Evolutionary conservation across 23 tunicate species (phyloP).

Genomic region (Ascidia mentula): DNA sequence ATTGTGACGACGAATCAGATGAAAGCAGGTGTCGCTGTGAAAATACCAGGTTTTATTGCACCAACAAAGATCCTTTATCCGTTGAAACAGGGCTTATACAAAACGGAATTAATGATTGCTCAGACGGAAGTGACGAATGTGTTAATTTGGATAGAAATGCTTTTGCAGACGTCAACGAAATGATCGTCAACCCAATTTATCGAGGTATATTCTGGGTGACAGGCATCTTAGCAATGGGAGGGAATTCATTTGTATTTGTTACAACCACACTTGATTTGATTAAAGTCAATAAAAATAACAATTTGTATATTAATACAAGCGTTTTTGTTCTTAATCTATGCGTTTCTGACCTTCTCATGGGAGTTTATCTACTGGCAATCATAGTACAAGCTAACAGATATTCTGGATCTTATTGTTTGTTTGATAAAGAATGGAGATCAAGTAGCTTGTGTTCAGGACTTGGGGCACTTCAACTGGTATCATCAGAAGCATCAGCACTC

Average conservation of each 20-base stretch:
- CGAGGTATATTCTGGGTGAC: background rate
- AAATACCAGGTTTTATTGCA: background rate
- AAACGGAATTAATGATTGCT: background rate
- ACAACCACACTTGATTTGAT: background rate
- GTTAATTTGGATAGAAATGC: background rate
- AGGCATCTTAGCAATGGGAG: background rate
- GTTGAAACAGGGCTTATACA: background rate
- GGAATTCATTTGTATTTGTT: conserved; percentile 4
- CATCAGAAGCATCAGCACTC: too few relatives aligned
- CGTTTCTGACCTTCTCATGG: background rate
- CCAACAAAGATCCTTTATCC: background rate
- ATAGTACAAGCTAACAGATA: background rate
- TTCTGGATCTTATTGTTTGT: background rate
- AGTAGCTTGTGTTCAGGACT: too few relatives aligned
- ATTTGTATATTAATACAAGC: background rate
- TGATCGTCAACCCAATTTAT: background rate
- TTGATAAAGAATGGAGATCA: too few relatives aligned
- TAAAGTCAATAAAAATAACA: background rate
- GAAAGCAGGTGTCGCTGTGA: background rate
- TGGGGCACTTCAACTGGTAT: too few relatives aligned
- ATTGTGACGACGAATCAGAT: background rate
- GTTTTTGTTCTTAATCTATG: background rate
- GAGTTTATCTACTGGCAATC: background rate
- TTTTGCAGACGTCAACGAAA: background rate
- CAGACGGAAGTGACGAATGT: conserved; percentile 9